Evolutionary conservation across 2,888 invertebrate genomes (phyloP).

Genomic region (Eupithecia dodoneata): DNA sequence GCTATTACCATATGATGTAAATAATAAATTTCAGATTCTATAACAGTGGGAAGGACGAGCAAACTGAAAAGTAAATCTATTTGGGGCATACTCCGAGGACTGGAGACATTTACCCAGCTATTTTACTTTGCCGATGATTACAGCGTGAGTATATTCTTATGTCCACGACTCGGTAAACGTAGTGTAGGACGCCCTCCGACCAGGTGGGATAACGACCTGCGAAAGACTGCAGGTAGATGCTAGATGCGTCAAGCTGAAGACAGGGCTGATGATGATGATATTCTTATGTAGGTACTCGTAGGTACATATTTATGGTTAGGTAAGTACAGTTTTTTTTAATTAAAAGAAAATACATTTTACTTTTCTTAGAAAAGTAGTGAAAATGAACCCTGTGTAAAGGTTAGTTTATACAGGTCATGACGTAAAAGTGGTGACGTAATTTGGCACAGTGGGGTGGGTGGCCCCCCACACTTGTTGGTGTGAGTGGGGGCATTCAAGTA

Average conservation of each 20-base stretch:
- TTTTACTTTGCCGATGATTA: slow-evolving; percentile 69
- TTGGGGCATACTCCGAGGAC: slow-evolving; percentile 93
- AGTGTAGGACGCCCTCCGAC: too few species aligned
- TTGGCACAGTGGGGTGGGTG: not conserved
- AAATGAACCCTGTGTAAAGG: not conserved
- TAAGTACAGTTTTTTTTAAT: too few species aligned
- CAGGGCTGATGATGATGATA: too few species aligned
- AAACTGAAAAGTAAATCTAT: slow-evolving; percentile 71
- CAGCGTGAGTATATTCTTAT: slow-evolving; percentile 38
- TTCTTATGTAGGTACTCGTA: too few species aligned
- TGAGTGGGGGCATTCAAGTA: not conserved
- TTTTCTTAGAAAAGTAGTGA: not conserved
- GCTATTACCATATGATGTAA: not conserved
- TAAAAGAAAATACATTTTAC: too few species aligned
- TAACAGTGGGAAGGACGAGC: slow-evolving; percentile 48
- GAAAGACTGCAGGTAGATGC: too few species aligned
- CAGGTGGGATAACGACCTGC: too few species aligned
- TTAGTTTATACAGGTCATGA: not conserved
- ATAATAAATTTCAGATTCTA: slow-evolving; percentile 50
- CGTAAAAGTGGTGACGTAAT: not conserved
- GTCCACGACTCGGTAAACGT: too few species aligned
- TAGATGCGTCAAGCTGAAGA: too few species aligned
- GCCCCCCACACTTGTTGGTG: not conserved
- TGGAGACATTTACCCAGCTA: slow-evolving; percentile 94
- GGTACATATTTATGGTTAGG: too few species aligned